Evolutionary conservation across 1,140 invertebrate genomes (phyloP).

Genomic region (Arion vulgaris): DNA sequence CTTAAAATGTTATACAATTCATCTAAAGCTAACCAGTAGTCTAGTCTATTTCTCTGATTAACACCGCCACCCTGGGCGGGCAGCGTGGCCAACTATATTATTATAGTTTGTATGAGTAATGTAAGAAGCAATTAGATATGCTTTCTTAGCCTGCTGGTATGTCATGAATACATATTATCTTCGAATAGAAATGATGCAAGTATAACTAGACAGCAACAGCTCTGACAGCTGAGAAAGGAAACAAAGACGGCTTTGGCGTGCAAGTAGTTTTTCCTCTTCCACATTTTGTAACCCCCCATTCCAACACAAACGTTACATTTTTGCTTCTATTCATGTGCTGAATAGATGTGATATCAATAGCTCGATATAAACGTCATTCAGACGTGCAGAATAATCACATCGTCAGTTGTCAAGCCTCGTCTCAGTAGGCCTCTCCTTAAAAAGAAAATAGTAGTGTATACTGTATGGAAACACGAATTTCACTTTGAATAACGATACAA

Average conservation of each 20-base stretch:
- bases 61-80: background rate
- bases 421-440: background rate
- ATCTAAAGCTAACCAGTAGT: too few species aligned
- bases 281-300: background rate
- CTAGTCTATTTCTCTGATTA: background rate
- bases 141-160: background rate
- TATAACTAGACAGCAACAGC: background rate
- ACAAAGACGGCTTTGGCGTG: background rate
- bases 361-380: background rate
- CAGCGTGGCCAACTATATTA: background rate
- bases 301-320: background rate
- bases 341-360: conserved; percentile 6
- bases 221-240: background rate
- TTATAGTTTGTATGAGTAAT: background rate
- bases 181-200: conserved; percentile 7
- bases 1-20: too few species aligned
- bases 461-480: background rate
- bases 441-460: background rate
- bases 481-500: background rate
- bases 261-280: background rate
- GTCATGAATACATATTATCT: conserved; percentile 4
- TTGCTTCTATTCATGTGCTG: background rate
- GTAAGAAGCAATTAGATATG: background rate
- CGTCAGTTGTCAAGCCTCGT: conserved; percentile 1
- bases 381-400: background rate